Evolutionary conservation across 2,888 invertebrate genomes (phyloP).

Genomic region (Nomada hirtipes): DNA sequence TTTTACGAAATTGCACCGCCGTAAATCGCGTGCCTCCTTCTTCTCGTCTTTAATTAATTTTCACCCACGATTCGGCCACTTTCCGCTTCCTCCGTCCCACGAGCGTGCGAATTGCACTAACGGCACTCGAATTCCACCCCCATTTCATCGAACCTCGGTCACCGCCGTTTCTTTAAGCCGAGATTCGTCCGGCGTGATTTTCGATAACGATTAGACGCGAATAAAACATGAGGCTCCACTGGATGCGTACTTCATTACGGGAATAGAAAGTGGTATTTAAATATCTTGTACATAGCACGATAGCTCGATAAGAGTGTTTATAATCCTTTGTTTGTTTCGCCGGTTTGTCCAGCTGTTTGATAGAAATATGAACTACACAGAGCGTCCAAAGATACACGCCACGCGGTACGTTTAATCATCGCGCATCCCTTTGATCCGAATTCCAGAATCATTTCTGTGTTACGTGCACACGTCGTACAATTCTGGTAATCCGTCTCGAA

Average conservation of each 20-base stretch:
- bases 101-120: not conserved
- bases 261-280: not conserved
- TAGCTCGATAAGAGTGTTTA: not conserved
- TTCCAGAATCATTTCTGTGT: not conserved
- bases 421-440: not conserved
- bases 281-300: not conserved
- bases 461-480: not conserved
- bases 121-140: not conserved
- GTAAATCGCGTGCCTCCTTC: slow-evolving; percentile 26
- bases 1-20: slow-evolving; percentile 55
- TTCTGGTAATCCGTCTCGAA: not conserved
- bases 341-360: no score
- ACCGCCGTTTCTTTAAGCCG: not conserved
- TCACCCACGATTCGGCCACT: not conserved
- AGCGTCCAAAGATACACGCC: no score
- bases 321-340: not conserved
- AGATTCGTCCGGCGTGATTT: no score
- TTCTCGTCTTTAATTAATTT: slow-evolving; percentile 10
- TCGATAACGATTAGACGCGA: no score
- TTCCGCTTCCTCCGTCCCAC: not conserved
- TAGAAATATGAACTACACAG: no score
- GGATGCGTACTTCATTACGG: not conserved
- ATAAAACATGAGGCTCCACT: no score
- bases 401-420: not conserved
- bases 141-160: not conserved